Conservation (phyloP, 2,113 vertebrate genomes). For the Daphoenositta chrysoptera region DNA sequence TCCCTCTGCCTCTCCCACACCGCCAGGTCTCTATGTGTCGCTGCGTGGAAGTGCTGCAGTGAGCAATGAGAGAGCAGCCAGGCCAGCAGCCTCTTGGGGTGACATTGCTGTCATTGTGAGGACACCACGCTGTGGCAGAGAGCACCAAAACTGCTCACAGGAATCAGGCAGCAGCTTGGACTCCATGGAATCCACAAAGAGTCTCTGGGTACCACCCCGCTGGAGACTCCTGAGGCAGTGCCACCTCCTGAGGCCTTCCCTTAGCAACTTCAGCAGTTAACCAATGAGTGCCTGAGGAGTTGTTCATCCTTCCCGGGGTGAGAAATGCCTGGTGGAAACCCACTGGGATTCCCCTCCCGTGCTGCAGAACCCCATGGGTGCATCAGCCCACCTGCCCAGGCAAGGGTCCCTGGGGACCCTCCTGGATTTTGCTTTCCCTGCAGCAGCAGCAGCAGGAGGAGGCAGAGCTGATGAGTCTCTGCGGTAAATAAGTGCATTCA, state of each 20-base stretch:
- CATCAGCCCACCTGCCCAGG: neutral
- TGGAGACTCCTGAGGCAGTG: neutral
- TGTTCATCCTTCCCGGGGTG: neutral
- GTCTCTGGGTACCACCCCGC: neutral
- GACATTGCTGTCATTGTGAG: fast-evolving
- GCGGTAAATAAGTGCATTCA: neutral
- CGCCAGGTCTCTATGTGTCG: fast-evolving
- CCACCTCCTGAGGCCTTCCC: neutral
- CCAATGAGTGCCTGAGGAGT: neutral
- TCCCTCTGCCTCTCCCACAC: neutral
- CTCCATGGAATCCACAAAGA: fast-evolving
- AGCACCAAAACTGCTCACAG: neutral
- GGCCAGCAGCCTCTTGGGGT: neutral
- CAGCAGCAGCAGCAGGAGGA: neutral
- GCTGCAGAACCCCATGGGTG: neutral
- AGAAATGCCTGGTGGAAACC: neutral
- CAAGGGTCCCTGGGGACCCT: neutral
- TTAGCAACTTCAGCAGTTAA: neutral
- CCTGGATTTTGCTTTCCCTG: neutral
- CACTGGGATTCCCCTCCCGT: fast-evolving
- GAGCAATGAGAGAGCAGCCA: neutral
- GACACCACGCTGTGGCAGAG: fast-evolving
- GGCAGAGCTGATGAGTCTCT: neutral
- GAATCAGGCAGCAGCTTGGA: neutral
- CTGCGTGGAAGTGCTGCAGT: fast-evolving